These are phyloP conservation scores for Dryocosmus kuriphilus DNA, from an alignment of 2,888 invertebrate species.

Conservation along the genomic window DNA sequence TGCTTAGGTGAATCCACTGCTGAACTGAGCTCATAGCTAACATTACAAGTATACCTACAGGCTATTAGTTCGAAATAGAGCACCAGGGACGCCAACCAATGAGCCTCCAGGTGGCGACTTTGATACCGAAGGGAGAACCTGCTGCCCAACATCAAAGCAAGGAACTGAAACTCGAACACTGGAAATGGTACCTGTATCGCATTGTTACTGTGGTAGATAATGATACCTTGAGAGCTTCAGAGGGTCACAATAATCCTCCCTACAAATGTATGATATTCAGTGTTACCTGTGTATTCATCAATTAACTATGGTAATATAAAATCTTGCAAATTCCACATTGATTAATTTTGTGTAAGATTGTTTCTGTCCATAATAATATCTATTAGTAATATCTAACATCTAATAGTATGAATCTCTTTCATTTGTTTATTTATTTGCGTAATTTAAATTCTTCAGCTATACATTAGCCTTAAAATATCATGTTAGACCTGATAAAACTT, in stretches of 20 bases:
- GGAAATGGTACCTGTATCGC: conserved; percentile 52
- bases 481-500: no score
- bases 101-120: not conserved
- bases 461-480: no score
- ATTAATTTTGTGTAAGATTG: not conserved
- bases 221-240: conserved; percentile 54
- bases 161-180: conserved; percentile 47
- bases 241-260: conserved; percentile 21
- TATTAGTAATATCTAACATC: no score
- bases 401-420: no score
- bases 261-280: not conserved
- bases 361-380: no score
- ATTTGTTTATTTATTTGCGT: no score
- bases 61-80: not conserved
- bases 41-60: no score
- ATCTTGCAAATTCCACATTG: not conserved
- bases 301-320: not conserved
- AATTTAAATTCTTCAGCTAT: no score
- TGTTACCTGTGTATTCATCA: not conserved
- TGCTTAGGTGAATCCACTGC: no score
- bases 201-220: conserved; percentile 57
- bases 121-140: not conserved
- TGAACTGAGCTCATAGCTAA: no score
- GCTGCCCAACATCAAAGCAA: not conserved
- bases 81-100: not conserved